Base-by-base conservation (phyloP, 2,888 invertebrate species). In the Exephanes ischioxanthus region DNA sequence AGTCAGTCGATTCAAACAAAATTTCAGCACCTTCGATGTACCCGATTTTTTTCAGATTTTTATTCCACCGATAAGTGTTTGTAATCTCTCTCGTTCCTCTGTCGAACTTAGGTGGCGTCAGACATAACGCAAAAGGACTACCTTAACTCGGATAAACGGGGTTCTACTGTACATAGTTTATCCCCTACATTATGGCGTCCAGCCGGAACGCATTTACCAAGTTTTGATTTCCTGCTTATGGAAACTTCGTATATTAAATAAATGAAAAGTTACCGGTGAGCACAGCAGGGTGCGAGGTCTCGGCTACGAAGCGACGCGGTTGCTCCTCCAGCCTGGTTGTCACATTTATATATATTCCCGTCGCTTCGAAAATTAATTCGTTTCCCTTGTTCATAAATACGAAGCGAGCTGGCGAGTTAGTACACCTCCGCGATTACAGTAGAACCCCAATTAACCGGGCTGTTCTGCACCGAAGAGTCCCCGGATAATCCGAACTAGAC, bases 341-440 rank as follows among this genome's bases (percentile, higher is more conserved):
- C 53, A 26, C 55, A 45, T 58, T 51, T 80, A 58, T 77, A 67
- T 77, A 67, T 79, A 77, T 80, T 72, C 71, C 67, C 79, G 76
- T 63, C 45, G 80, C 76, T 83, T 72, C 55, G 75, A 76, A 80
- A 83, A 83, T 83, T 80, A 83, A 85, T 83, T 83, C 77, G 76
- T 80, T 83, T 72, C 72, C 61, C 85, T 85, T 73, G 83, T 85
- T 83, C 58, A 63, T 68, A 55, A 68, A 68, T 61, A 45, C 58
- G 76, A 72, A 53, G 41, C 55, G 37, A 76, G 76, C 68, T 68
- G 70, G 66, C 81, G 76, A 82, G 76, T 58, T 75, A 79, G 75
- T 81, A 63, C 75, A 63, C n/a, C 53, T 72, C 55, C 72, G 61
- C 58, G 72, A 72, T 77, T 80, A 80, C 26, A 26, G 26, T 26